Evolutionary conservation across 92 coral and sea anemone species (phyloP).

Genomic region (Epizoanthus ramosus): DNA sequence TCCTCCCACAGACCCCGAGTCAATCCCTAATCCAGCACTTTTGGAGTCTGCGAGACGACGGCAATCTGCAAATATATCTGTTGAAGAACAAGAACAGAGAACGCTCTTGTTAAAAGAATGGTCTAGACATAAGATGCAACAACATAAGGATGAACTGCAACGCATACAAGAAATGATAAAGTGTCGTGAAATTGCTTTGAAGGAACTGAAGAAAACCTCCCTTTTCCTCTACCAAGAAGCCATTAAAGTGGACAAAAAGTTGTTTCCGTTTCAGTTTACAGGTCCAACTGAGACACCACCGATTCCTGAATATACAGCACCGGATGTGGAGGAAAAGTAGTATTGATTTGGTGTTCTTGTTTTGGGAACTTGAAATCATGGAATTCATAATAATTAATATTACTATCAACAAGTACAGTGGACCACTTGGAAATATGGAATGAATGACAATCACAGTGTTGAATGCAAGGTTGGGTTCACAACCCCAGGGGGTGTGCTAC

Average conservation of each 20-base stretch:
- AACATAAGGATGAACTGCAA: slow-evolving; percentile 89
- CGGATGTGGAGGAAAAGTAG: slow-evolving; percentile 80
- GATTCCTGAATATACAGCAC: slow-evolving; percentile 83
- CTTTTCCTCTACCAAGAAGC: slow-evolving; percentile 84
- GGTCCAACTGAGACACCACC: slow-evolving; percentile 99
- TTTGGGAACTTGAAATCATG: too few species aligned
- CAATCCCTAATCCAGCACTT: slow-evolving; percentile 68
- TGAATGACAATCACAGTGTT: too few species aligned
- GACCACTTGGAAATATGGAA: too few species aligned
- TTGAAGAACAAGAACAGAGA: slow-evolving; percentile 80
- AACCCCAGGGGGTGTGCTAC: too few species aligned
- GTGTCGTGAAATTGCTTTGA: slow-evolving; percentile 88
- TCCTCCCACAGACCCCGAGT: slow-evolving; percentile 93
- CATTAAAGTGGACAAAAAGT: slow-evolving; percentile 74
- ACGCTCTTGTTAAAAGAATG: slow-evolving; percentile 87
- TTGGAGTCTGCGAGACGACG: slow-evolving; percentile 71
- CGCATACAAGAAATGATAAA: slow-evolving; percentile 82
- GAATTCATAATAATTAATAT: too few species aligned
- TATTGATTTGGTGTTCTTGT: not conserved
- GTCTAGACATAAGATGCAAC: slow-evolving; percentile 92
- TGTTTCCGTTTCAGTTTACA: slow-evolving; percentile 83
- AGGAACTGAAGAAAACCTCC: slow-evolving; percentile 87
- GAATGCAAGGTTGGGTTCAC: too few species aligned
- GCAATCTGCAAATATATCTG: slow-evolving; percentile 51
- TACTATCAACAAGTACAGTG: too few species aligned